Evolutionary conservation across 53 echinoderm and acorn worm species (phyloP).

Genomic region (Crossaster papposus): DNA sequence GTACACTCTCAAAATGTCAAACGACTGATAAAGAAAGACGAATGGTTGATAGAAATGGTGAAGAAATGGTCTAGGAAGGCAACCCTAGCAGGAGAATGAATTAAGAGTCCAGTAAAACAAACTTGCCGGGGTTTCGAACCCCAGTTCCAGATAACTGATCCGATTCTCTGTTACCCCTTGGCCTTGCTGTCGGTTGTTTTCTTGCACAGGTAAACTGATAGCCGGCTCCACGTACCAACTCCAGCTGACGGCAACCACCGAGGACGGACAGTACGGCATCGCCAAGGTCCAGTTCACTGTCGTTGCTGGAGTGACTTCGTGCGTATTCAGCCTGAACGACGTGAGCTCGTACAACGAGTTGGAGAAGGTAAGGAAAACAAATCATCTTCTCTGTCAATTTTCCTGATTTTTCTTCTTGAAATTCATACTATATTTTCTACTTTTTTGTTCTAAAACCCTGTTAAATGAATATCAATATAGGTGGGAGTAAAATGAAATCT

Average conservation of each 20-base stretch:
- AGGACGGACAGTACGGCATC: constrained; percentile 67
- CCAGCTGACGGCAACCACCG: constrained; percentile 69
- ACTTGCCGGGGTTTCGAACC: no score
- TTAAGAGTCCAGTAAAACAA: no score
- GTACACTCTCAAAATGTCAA: background rate
- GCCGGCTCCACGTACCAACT: constrained; percentile 71
- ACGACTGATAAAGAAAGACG: background rate
- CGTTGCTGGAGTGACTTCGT: constrained; percentile 70
- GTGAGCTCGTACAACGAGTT: constrained; percentile 71
- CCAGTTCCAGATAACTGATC: no score
- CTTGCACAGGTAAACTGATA: constrained; percentile 62
- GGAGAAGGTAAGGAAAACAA: constrained; percentile 59
- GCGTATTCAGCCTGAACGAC: constrained; percentile 61
- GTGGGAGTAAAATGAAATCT: no score
- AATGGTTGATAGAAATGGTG: background rate
- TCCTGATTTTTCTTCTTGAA: no score
- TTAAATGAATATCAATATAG: no score
- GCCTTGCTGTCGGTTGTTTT: background rate
- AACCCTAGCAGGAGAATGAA: no score
- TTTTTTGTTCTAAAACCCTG: no score
- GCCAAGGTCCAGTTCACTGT: constrained; percentile 63
- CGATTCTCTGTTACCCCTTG: no score
- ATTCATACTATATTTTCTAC: no score
- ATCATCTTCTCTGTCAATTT: background rate
- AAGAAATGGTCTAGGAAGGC: no score